Percentiles rank a stretch among this genome's conserved stretches.
Evolutionary conservation across 2,797 vertebrate genomes (phyloP).

Genomic region (Apogon hyalosoma): DNA sequence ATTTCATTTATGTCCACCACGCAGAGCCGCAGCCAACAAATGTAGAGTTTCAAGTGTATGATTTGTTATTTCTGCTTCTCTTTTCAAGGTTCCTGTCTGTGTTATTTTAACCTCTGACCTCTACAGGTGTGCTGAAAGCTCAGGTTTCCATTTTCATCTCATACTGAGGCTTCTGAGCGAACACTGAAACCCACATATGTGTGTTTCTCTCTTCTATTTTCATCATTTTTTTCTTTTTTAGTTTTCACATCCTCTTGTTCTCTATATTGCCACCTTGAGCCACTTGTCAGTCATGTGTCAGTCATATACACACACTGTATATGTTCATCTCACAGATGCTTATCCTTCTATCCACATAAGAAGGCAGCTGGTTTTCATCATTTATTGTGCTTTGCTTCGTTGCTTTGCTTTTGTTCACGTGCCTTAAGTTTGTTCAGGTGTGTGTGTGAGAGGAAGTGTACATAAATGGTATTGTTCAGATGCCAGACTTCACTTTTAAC

Average conservation of each 20-base stretch:
- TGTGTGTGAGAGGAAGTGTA: conserved; percentile 2
- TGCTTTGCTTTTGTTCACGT: conserved; percentile 7
- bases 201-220: neutral
- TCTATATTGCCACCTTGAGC: conserved; percentile 26
- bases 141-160: conserved; percentile 32
- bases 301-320: conserved; percentile 23
- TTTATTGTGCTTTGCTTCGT: conserved; percentile 28
- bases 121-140: conserved; percentile 52
- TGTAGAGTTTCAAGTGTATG: neutral
- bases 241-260: conserved; percentile 4
- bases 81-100: conserved; percentile 30
- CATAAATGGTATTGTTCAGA: neutral
- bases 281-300: conserved; percentile 1
- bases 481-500: neutral
- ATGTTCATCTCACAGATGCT: conserved; percentile 63
- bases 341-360: conserved; percentile 48
- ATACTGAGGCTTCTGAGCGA: conserved; percentile 13
- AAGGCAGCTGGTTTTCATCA: conserved; percentile 11
- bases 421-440: conserved; percentile 2
- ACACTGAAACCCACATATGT: conserved; percentile 21
- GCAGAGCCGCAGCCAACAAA: conserved; percentile 35
- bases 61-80: conserved; percentile 31
- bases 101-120: conserved; percentile 47
- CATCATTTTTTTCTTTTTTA: conserved; percentile 14
- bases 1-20: neutral